phyloP scores from a whole-genome alignment of 1,140 invertebrate species.

The Tetramorium simillimum region DNA sequence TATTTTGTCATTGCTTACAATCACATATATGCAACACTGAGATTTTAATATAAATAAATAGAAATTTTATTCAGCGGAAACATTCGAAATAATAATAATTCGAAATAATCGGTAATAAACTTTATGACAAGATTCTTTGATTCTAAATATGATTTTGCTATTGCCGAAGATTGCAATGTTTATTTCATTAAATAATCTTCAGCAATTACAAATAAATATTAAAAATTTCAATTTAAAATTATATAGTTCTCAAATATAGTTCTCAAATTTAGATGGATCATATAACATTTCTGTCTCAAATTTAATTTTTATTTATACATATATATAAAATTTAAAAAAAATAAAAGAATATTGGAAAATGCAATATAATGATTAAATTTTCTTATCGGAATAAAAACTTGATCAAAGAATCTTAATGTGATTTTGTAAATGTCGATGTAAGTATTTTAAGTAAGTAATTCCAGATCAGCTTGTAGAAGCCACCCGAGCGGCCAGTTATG shows the following conservation, averaged over 20 bases:
- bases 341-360: background rate
- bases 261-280: too few species aligned
- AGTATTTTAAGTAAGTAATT: slow-evolving; percentile 1
- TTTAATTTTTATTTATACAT: background rate
- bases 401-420: background rate
- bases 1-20: background rate
- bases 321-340: background rate
- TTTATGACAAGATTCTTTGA: background rate
- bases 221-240: background rate
- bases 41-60: background rate
- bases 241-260: background rate
- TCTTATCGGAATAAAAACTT: background rate
- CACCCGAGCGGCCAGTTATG: background rate
- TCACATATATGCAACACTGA: background rate
- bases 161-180: background rate
- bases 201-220: background rate
- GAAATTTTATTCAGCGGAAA: background rate
- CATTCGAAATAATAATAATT: background rate
- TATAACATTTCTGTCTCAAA: too few species aligned
- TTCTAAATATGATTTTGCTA: background rate
- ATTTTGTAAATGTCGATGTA: background rate
- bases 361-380: slow-evolving; percentile 4
- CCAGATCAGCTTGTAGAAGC: background rate
- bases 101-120: background rate
- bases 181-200: background rate